Evolutionary conservation across 2,888 invertebrate species (phyloP), one percentile per base, ranked within the genome.

Genomic region (Erebia epiphron): DNA sequence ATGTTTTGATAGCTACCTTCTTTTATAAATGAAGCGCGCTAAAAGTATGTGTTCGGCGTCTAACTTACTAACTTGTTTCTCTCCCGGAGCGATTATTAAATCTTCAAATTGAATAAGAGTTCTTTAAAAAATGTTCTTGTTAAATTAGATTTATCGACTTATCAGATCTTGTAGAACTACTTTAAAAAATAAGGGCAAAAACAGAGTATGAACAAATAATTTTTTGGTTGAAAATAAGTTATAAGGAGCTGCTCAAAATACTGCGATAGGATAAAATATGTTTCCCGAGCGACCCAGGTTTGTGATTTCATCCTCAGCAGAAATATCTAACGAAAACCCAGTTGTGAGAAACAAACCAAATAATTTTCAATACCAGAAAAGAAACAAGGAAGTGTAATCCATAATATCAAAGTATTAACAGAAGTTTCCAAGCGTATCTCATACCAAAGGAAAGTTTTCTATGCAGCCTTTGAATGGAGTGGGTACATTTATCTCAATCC

Each of bases 401-500:
- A 58, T 49, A 67, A 57, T 46, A 9, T n/a, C 9, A 61, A 43
- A 63, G 63, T 67, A 67, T 58, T 16, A 46, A 57, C n/a, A 26
- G 16, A 49, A 50, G 35, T 63, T 54, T 64, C 16, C 49, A 57
- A 56, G 57, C 35, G 16, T 62, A 72, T 68, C 63, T 73, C 67
- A 73, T 64, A 60, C 13, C 13, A 46, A 63, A 41, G 49, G 57
- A 43, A 69, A 67, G 74, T 62, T 74, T 73, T 76, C 65, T 69
- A 69, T 75, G 75, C 77, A 75, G 72, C 75, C 54, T 74, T 67
- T 78, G 77, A 81, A 85, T 82, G 76, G 77, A 84, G 80, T 72
- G 67, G 68, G 72, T 75, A 81, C 80, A 86, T 86, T 86, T 83
- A 85, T 87, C 85, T 85, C 83, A 85, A 86, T 87, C 84, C 82